These are phyloP conservation scores for Pseudococcus jackbeardsleyi DNA, from an alignment of 2,888 invertebrate species.

Conservation along the genomic window DNA sequence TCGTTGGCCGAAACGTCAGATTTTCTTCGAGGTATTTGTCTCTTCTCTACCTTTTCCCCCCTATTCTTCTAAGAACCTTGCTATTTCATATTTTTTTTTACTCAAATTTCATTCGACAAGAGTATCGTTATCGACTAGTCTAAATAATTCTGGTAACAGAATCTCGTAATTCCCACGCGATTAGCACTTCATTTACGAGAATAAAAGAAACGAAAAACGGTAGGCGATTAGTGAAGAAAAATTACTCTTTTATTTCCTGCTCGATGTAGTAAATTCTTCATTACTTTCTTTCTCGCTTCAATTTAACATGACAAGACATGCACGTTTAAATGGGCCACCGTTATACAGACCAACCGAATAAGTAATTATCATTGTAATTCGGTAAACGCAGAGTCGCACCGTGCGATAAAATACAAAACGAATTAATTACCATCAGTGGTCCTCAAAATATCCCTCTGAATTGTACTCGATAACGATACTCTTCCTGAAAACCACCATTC, in stretches of 20 bases:
- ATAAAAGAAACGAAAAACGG: background rate
- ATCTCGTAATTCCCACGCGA: background rate
- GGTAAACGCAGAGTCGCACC: background rate
- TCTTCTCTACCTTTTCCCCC: background rate
- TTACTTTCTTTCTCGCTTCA: conserved; percentile 43
- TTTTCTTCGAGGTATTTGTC: conserved; percentile 58
- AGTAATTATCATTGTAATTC: conserved; percentile 16
- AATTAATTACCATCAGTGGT: conserved; percentile 54
- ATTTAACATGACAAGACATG: conserved; percentile 48
- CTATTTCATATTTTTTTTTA: too few species aligned
- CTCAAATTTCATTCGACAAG: background rate
- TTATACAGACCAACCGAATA: conserved; percentile 39
- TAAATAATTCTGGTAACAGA: background rate
- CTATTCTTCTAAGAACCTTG: background rate
- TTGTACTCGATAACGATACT: background rate
- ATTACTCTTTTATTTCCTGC: conserved; percentile 27
- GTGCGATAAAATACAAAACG: conserved; percentile 28
- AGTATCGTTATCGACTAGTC: background rate
- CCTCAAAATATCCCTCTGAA: background rate
- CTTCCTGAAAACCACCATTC: background rate
- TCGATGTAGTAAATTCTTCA: conserved; percentile 16
- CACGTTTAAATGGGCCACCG: conserved; percentile 35
- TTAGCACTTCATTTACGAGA: background rate
- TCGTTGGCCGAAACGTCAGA: conserved; percentile 66
- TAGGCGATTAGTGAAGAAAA: background rate